phyloP scores from a whole-genome alignment of 2,113 vertebrate genomes.

The Chlorodrepanis virens region DNA sequence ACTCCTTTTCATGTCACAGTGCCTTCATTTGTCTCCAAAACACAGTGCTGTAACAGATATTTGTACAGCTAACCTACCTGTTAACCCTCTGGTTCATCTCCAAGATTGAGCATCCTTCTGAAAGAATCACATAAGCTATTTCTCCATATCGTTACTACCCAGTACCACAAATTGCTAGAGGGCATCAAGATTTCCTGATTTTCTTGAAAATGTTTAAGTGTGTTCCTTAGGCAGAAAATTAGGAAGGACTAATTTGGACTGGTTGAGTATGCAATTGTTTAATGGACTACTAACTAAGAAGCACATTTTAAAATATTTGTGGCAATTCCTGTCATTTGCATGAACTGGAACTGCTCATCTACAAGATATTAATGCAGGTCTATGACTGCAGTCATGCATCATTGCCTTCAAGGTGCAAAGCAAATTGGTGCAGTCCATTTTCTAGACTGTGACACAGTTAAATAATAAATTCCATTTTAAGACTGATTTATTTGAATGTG shows the following conservation, averaged over 20 bases:
- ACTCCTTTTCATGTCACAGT: not conserved
- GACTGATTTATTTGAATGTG: not conserved
- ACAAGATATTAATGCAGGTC: not conserved
- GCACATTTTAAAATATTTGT: not conserved
- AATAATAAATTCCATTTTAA: not conserved
- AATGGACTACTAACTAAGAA: not conserved
- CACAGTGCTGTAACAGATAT: not conserved
- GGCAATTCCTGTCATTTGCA: not conserved
- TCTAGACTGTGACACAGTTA: not conserved
- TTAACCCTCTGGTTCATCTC: not conserved
- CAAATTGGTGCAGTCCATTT: not conserved
- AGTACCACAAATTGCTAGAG: not conserved
- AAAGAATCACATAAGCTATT: not conserved
- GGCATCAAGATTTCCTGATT: not conserved
- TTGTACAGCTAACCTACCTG: fast-evolving
- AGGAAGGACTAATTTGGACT: not conserved
- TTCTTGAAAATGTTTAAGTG: not conserved
- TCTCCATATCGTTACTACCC: not conserved
- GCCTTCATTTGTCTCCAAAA: not conserved
- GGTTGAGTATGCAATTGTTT: not conserved
- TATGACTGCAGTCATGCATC: not conserved
- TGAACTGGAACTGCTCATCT: not conserved
- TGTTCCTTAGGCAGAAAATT: not conserved
- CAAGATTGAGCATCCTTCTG: not conserved
- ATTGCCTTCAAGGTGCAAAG: not conserved